Conservation (phyloP, 2,113 vertebrate species). For the Zeus faber region DNA sequence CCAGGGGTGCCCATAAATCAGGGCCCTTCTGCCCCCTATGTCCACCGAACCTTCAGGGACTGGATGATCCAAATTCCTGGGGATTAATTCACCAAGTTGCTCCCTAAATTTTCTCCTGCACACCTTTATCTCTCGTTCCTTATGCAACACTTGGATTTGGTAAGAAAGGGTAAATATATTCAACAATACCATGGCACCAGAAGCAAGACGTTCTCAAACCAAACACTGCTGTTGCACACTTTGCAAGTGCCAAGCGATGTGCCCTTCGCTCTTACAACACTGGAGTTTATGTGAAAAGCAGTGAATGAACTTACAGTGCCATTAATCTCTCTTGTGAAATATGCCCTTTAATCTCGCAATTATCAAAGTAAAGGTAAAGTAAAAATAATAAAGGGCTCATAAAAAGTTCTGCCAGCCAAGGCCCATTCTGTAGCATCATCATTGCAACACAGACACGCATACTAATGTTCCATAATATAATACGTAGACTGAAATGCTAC, state of each 20-base stretch:
- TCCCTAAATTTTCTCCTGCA: slow-evolving; percentile 60
- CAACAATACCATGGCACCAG: no score
- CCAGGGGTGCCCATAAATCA: slow-evolving; percentile 77
- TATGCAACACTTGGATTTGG: slow-evolving; percentile 26
- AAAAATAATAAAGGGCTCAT: no score
- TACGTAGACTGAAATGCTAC: no score
- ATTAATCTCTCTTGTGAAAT: slow-evolving; percentile 34
- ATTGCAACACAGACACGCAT: no score
- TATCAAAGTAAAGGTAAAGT: slow-evolving; percentile 67
- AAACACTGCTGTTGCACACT: not conserved
- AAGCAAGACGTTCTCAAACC: not conserved
- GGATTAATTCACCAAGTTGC: slow-evolving; percentile 73
- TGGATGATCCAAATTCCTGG: slow-evolving; percentile 78
- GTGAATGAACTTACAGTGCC: slow-evolving; percentile 40
- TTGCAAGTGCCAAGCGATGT: slow-evolving; percentile 18
- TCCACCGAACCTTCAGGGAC: slow-evolving; percentile 65
- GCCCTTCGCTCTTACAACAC: slow-evolving; percentile 68
- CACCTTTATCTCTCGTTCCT: slow-evolving; percentile 24
- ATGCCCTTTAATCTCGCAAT: slow-evolving; percentile 53
- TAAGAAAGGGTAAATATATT: no score
- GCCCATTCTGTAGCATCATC: no score
- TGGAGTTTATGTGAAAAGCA: slow-evolving; percentile 42
- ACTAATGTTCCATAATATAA: no score
- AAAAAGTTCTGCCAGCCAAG: no score
- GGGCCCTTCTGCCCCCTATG: slow-evolving; percentile 63